phyloP scores from a whole-genome alignment of 2,888 invertebrate species.

The Agrotis ipsilon region DNA sequence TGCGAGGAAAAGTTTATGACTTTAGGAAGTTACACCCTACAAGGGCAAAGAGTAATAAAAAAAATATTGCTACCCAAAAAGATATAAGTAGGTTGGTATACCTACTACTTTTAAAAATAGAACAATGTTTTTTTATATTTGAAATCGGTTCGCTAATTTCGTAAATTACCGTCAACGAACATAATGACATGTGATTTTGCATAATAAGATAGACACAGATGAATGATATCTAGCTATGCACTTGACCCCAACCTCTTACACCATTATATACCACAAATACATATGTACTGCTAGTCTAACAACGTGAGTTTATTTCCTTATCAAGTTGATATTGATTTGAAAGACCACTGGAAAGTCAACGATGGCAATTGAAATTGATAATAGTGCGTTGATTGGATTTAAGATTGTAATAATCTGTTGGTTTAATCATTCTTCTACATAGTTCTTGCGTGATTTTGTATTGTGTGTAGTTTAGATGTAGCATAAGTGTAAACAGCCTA shows the following conservation, averaged over 20 bases:
- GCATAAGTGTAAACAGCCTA: no score
- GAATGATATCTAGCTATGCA: constrained; percentile 12
- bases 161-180: no score
- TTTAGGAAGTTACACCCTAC: no score
- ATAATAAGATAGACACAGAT: background rate
- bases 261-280: constrained; percentile 19
- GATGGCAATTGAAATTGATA: constrained; percentile 37
- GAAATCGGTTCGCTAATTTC: no score
- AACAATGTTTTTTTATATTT: no score
- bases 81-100: no score
- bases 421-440: background rate
- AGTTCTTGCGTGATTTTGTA: background rate
- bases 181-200: background rate
- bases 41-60: no score
- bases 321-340: constrained; percentile 8
- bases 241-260: constrained; percentile 49
- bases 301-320: constrained; percentile 20
- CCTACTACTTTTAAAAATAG: no score
- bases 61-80: no score
- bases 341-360: constrained; percentile 24
- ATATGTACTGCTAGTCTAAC: constrained; percentile 14
- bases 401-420: constrained; percentile 27
- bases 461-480: no score
- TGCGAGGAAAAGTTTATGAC: no score
- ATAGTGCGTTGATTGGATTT: constrained; percentile 34